A percentile compares a stretch with the other conserved stretches of the same genome.
Conservation (phyloP, 2,888 invertebrate species). For the Caenorhabditis becei region DNA sequence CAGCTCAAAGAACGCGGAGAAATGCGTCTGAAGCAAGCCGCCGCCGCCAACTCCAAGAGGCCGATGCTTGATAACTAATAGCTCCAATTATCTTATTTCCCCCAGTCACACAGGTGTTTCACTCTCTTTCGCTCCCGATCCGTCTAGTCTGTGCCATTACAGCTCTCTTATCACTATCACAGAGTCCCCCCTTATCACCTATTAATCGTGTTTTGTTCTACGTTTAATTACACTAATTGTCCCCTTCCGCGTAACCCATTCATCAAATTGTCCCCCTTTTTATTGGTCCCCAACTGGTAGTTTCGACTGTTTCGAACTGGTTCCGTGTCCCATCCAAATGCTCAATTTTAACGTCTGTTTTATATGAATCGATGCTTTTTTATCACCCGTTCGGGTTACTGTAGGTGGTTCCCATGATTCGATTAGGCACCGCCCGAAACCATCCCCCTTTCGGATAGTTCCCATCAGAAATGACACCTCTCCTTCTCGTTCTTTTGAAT, state of each 20-base stretch:
- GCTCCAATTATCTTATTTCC: too few relatives aligned
- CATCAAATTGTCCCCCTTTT: too few relatives aligned
- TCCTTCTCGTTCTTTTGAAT: neutral
- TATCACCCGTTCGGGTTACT: neutral
- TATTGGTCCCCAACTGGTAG: neutral
- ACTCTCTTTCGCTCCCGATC: conserved; percentile 14
- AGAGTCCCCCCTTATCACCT: neutral
- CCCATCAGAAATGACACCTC: too few relatives aligned
- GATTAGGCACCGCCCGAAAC: neutral
- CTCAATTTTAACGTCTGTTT: conserved; percentile 9
- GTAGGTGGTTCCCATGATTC: neutral
- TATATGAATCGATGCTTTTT: conserved; percentile 1
- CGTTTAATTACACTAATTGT: conserved; percentile 9
- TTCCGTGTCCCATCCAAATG: neutral
- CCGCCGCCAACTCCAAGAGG: too few relatives aligned
- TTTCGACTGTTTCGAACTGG: neutral
- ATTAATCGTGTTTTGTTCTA: conserved; percentile 2
- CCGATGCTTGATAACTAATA: too few relatives aligned
- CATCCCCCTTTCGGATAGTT: too few relatives aligned
- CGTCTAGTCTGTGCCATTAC: conserved; percentile 47
- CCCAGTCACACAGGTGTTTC: conserved; percentile 19
- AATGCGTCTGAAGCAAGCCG: too few relatives aligned
- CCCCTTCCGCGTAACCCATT: neutral
- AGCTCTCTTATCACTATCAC: neutral
- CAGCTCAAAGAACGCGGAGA: too few relatives aligned